Conservation (phyloP, 2,797 vertebrate genomes). For the Morelia viridis region DNA sequence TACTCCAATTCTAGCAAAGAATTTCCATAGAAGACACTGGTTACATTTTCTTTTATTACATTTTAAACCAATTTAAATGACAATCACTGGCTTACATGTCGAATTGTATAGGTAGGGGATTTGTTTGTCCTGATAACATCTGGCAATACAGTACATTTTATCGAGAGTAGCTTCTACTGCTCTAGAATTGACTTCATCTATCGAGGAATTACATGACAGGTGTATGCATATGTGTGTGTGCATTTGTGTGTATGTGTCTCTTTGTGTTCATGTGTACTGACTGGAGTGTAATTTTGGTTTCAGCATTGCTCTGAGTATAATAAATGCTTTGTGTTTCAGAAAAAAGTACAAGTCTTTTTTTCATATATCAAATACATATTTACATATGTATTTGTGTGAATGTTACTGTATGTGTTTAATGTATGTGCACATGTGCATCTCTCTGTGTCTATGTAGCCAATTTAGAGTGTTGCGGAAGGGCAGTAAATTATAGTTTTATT, state of each 20-base stretch:
- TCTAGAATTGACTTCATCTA: conserved; percentile 65
- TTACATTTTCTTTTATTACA: conserved; percentile 35
- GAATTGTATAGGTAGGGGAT: conserved; percentile 32
- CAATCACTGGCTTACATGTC: conserved; percentile 41
- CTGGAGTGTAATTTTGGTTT: conserved; percentile 60
- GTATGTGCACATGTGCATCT: neutral
- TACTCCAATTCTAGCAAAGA: neutral
- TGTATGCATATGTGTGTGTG: conserved; percentile 37
- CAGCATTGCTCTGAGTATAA: conserved; percentile 57
- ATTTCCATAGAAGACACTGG: neutral
- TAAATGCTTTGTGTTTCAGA: conserved; percentile 42
- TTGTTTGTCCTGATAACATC: conserved; percentile 53
- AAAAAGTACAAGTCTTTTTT: conserved; percentile 24
- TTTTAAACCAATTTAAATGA: conserved; percentile 53
- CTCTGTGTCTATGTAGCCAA: neutral
- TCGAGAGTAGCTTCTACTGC: conserved; percentile 53
- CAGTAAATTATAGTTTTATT: neutral
- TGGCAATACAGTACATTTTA: conserved; percentile 58
- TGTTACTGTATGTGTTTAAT: neutral
- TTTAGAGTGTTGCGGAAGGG: neutral
- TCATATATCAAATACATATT: neutral
- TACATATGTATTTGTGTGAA: neutral
- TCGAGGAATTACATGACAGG: conserved; percentile 64
- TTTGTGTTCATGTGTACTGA: conserved; percentile 42
- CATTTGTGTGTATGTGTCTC: neutral